These are phyloP conservation scores for Ferrisia virgata DNA, from an alignment of 2,888 invertebrate species.

Conservation along the genomic window DNA sequence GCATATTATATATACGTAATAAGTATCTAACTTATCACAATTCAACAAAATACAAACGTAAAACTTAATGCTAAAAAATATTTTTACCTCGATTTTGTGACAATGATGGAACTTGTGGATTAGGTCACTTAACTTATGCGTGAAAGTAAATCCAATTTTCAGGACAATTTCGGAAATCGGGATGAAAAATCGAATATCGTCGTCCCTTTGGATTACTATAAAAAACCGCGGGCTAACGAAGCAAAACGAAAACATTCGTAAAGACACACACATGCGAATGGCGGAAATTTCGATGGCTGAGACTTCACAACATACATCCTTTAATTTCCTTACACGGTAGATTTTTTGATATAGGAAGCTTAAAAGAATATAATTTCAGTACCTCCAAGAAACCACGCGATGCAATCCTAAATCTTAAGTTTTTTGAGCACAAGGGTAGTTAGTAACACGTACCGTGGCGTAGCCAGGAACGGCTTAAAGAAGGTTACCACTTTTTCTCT, in stretches of 20 bases:
- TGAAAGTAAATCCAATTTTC: slow-evolving; percentile 12
- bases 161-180: not conserved
- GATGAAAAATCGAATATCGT: not conserved
- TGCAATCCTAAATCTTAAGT: no score
- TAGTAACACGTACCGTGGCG: no score
- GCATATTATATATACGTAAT: no score
- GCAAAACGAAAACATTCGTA: not conserved
- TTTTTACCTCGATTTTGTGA: not conserved
- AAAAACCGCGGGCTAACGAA: not conserved
- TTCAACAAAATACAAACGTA: not conserved
- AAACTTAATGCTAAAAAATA: not conserved
- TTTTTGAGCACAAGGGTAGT: no score
- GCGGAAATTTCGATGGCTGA: not conserved
- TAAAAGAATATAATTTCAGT: no score
- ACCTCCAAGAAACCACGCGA: no score
- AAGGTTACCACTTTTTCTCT: no score
- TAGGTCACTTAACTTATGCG: not conserved
- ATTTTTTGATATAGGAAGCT: no score
- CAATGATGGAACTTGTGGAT: not conserved
- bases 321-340: no score
- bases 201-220: not conserved
- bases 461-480: no score
- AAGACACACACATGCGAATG: not conserved
- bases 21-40: no score
- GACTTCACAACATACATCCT: no score